Base-by-base conservation (phyloP, 2,113 vertebrate species). In the Sturnus vulgaris region DNA sequence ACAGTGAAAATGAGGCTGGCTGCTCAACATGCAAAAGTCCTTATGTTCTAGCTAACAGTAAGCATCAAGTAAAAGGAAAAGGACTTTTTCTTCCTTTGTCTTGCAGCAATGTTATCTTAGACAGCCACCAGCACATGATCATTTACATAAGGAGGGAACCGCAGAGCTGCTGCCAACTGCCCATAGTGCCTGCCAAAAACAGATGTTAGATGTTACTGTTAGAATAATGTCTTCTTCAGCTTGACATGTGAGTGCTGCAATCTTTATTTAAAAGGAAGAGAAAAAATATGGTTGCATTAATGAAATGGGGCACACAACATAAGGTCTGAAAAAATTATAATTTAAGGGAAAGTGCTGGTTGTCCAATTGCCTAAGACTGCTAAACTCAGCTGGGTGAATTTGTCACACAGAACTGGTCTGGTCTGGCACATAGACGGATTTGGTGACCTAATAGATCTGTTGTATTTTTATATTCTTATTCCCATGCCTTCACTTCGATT, bases 191-290 rank as follows among this genome's bases (percentile, higher is more conserved):
- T 97, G 95, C 95, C 95, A 92, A 94, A 97, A 96, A 63, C 93
- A 98, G 95, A 96, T 96, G 95, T 96, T 95, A 96, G 81, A 96
- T 96, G 96, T 93, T 96, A 93, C 90, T 88, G 55, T 90, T 92
- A 93, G 90, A 96, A 90, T 91, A 97, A 96, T 71, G 86, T 81
- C 64, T 84, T 95, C 91, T 91, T 89, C 89, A 90, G 89, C 92
- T 72, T 97, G 96, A 97, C 72, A 56, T 82, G 65, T 90, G 90
- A 95, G 77, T 71, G 85, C 95, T 81, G 61, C 91, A 96, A 72
- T 94, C 91, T 95, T 93, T 90, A 90, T 96, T 96, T 96, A 90
- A 95, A 95, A 91, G 80, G 86, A 91, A 96, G 70, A 79, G 50
- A 56, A 81, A 92, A 97, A 96, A 96, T 86, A 86, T 64, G 64